Evolutionary conservation across 2,888 invertebrate species (phyloP), one percentile per base, ranked within the genome.

Genomic region (Eremobia ochroleuca): DNA sequence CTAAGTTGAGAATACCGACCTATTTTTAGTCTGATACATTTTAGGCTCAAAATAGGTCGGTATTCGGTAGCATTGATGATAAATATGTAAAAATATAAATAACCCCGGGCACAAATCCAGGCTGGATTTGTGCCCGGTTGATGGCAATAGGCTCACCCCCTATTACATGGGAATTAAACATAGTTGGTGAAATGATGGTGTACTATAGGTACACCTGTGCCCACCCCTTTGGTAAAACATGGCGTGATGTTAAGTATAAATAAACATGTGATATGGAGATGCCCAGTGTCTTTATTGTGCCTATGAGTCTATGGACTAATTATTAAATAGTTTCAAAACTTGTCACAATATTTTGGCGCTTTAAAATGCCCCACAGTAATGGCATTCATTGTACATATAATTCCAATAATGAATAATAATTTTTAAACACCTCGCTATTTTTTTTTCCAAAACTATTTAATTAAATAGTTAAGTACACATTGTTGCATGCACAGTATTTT

Each of bases 291-390:
- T 46, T 31, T 28, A 58, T 34, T 25, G 18, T 70, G n/a, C 28
- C 1, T 49, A 72, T 49, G 18, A 72, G 40, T 34, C 18, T 31
- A n/a, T 13, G 73, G 37, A 72, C 18, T 73, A 31, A 74, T 31
- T 4, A 75, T n/a, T n/a, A 13, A 75, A 58, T 34, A 34, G 11
- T 58, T 73, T 73, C 37, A 72, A 37, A 4, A 18, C 28, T 21
- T 49, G 6, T 43, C 13, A 40, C 8, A 43, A 15, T 15, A 15
- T 74, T 34, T 43, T 21, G 21, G 4, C 2, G 15, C 21, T n/a
- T 13, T 31, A 15, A 73, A 73, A 31, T 21, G 43, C 13, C 31
- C 8, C 21, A 21, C 6, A 31, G 28, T 13, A 43, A 43, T 43
- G 28, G 6, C 6, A 6, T 28, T 43, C 21, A 31, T 13, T 43